Evolutionary conservation across 2,888 invertebrate species (phyloP).

Genomic region (Seira musarum): DNA sequence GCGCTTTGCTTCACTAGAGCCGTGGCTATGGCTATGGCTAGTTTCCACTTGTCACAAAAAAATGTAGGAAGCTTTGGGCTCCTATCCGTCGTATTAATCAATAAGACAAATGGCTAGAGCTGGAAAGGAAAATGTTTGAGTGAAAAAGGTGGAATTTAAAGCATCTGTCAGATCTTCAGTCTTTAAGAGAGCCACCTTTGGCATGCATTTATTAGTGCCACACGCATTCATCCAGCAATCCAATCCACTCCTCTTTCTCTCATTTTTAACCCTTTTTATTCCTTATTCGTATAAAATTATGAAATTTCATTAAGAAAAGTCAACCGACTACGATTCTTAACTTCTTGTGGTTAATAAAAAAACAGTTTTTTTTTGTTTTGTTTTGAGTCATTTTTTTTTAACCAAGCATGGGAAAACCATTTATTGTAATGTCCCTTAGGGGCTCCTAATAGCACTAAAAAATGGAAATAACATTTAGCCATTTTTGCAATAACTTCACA

Average conservation of each 20-base stretch:
- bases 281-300: no score
- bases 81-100: slow-evolving; percentile 61
- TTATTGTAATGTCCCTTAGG: slow-evolving; percentile 17
- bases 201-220: slow-evolving; percentile 57
- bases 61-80: slow-evolving; percentile 59
- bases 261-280: not conserved
- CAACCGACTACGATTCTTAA: no score
- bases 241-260: not conserved
- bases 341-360: not conserved
- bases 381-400: not conserved
- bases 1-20: not conserved
- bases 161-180: slow-evolving; percentile 56
- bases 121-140: slow-evolving; percentile 44
- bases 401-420: not conserved
- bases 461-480: slow-evolving; percentile 1
- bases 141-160: slow-evolving; percentile 55
- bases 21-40: slow-evolving; percentile 10
- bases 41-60: slow-evolving; percentile 54
- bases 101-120: slow-evolving; percentile 62
- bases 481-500: slow-evolving; percentile 9
- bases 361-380: not conserved
- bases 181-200: slow-evolving; percentile 51
- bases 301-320: no score
- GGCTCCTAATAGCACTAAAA: not conserved
- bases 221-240: slow-evolving; percentile 31